A percentile compares a stretch with the other conserved stretches of the same genome.
These are phyloP conservation scores for Volucella inanis DNA, from an alignment of 2,888 invertebrate genomes.

Conservation along the genomic window DNA sequence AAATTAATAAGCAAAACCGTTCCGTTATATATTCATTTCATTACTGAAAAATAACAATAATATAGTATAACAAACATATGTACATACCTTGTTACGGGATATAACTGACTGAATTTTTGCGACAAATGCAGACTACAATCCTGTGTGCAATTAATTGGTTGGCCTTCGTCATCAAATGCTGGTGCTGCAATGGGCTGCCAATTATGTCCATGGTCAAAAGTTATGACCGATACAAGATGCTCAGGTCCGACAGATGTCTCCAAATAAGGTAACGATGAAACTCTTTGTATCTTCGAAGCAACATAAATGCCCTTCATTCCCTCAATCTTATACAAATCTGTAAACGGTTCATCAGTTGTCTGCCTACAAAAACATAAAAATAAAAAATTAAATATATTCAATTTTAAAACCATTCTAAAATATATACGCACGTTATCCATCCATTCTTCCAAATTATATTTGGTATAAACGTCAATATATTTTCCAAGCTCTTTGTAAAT, in stretches of 20 bases:
- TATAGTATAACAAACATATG: not conserved
- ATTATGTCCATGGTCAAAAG: conserved; percentile 93
- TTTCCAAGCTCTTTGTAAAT: conserved; percentile 91
- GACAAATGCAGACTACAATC: conserved; percentile 94
- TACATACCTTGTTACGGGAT: conserved; percentile 87
- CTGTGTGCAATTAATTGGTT: conserved; percentile 87
- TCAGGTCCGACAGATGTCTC: conserved; percentile 86
- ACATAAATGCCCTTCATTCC: conserved; percentile 95
- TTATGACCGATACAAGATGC: conserved; percentile 90
- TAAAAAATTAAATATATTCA: conserved; percentile 53
- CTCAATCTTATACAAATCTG: conserved; percentile 93
- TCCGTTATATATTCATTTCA: too few relatives aligned
- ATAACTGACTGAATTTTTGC: conserved; percentile 92
- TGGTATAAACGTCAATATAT: conserved; percentile 92
- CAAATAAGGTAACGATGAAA: conserved; percentile 71
- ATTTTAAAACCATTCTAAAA: not conserved
- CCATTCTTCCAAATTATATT: conserved; percentile 91
- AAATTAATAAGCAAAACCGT: too few relatives aligned
- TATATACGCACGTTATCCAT: conserved; percentile 89
- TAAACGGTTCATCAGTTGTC: conserved; percentile 91
- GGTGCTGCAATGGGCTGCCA: conserved; percentile 92
- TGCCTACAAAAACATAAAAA: conserved; percentile 85
- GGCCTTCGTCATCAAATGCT: conserved; percentile 87
- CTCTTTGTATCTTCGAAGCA: conserved; percentile 89
- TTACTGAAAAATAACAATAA: too few relatives aligned